Evolutionary conservation across 2,797 vertebrate species (phyloP), one percentile per base, ranked within the genome.

Genomic region (Pantherophis alleghaniensis): DNA sequence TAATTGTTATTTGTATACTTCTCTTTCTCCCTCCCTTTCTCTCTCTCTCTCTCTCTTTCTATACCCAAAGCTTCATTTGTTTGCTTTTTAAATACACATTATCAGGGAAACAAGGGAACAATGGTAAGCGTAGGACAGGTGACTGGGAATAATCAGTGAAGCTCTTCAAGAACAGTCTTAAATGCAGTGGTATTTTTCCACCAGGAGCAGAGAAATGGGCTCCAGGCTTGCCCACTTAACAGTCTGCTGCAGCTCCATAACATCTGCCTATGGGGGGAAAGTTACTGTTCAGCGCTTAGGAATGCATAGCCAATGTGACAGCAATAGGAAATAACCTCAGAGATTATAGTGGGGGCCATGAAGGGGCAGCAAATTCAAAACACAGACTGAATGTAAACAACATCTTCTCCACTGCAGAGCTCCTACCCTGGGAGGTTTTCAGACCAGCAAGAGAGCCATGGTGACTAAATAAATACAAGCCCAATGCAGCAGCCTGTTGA

Each of bases 251-350:
- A 91, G 94, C 60, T 47, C 32, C 5, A 93, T 93, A 94, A 94
- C 93, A 95, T 94, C 90, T 92, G 96, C 96, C 91, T 90, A 91
- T 59, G 53, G 93, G 95, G 95, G 96, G 96, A 96, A 97, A 96
- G 95, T 95, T 95, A 94, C 96, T 97, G 96, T 97, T 97, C 97
- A 97, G 94, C 93, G 86, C 92, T 95, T 90, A 97, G 96, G 97
- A 97, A 97, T 97, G 97, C 94, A 91, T 95, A 95, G 96, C 97
- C 96, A 55, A 91, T 79, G 95, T 93, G 92, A 95, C 95, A 94
- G 96, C 95, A 91, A 95, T 95, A 95, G 96, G 96, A 95, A 96
- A 96, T 93, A 94, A 91, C 95, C 87, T 90, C 93, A 94, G 93
- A 94, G 91, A 94, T 95, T 94, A 95, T 93, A 93, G 94, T 92